Evolutionary conservation across 1,140 invertebrate genomes (phyloP), one percentile per base, ranked within the genome.

Genomic region (Sycophila sp.): DNA sequence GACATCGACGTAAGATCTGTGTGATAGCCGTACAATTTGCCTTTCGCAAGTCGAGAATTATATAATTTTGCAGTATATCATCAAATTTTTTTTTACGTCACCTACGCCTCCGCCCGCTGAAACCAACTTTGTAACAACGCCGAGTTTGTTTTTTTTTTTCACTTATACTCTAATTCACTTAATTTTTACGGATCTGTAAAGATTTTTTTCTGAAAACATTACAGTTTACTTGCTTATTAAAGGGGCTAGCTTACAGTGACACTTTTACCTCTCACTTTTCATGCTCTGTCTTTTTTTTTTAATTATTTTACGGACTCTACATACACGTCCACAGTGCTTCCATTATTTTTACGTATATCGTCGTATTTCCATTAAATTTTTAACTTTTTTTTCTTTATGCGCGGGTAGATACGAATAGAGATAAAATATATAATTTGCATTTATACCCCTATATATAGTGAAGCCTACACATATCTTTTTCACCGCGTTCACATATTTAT

Each of bases 351-450:
- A 79, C 71, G 71, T 73, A 75, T 73, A 76, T 72, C 68, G 58
- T 73, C 53, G 32, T 55, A 45, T 74, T 63, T n/a, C n/a, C 56
- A 65, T 74, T 38, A 60, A 69, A 72, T 75, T 74, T 76, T 78
- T 63, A 53, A 53, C 62, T 64, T 65, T 47, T 73, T 73, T 69
- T 69, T 73, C 75, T 73, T 55, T 58, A 56, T 47, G 76, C 78
- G 78, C 74, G 76, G 76, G 74, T 80, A 78, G 77, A 77, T 79
- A 83, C 76, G 80, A 82, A 77, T 81, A 82, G 76, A 84, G 81
- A 79, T 83, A 85, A 85, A 84, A 84, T 85, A 85, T 85, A 85
- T 82, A 80, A 78, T 85, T 84, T 83, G 73, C 77, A 80, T 82
- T 78, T 71, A 77, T 73, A 75, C 59, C 65, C 59, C 53, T 71